These are phyloP conservation scores for Ancistrus triradiatus DNA, from an alignment of 2,113 vertebrate genomes.

Conservation along the genomic window DNA sequence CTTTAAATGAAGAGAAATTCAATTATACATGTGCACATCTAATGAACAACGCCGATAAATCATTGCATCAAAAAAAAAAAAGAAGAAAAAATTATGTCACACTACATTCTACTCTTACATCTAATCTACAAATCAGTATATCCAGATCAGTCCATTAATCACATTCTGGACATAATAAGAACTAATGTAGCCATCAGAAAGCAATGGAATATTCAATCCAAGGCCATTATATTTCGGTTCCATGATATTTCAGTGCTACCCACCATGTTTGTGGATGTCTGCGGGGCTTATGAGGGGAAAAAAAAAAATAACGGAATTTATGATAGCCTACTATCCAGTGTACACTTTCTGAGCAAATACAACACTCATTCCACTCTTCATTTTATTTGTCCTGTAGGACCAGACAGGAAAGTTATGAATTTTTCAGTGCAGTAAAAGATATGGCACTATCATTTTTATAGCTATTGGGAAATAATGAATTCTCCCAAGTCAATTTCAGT, in stretches of 20 bases:
- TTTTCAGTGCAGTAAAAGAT: slow-evolving; percentile 42
- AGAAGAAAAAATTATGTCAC: too few species aligned
- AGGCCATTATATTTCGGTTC: background rate
- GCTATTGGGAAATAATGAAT: slow-evolving; percentile 45
- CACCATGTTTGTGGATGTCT: slow-evolving; percentile 26
- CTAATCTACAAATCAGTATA: too few species aligned
- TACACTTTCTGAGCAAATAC: slow-evolving; percentile 23
- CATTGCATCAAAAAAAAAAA: too few species aligned
- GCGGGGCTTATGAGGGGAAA: slow-evolving; percentile 27
- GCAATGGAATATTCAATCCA: too few species aligned
- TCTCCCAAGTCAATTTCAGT: slow-evolving; percentile 35
- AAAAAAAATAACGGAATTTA: slow-evolving; percentile 38
- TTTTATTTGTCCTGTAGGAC: slow-evolving; percentile 43
- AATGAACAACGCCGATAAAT: too few species aligned
- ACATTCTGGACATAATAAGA: too few species aligned
- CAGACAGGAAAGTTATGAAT: slow-evolving; percentile 37
- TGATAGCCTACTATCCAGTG: slow-evolving; percentile 24
- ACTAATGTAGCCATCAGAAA: too few species aligned
- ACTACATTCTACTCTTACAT: too few species aligned
- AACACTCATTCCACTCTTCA: background rate
- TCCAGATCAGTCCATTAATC: too few species aligned
- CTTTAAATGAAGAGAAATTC: too few species aligned
- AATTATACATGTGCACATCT: too few species aligned
- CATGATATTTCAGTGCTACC: slow-evolving; percentile 1
- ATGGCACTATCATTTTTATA: slow-evolving; percentile 39